Base-by-base conservation (phyloP, 23 tunicate genomes). In the Trididemnum clinides region DNA sequence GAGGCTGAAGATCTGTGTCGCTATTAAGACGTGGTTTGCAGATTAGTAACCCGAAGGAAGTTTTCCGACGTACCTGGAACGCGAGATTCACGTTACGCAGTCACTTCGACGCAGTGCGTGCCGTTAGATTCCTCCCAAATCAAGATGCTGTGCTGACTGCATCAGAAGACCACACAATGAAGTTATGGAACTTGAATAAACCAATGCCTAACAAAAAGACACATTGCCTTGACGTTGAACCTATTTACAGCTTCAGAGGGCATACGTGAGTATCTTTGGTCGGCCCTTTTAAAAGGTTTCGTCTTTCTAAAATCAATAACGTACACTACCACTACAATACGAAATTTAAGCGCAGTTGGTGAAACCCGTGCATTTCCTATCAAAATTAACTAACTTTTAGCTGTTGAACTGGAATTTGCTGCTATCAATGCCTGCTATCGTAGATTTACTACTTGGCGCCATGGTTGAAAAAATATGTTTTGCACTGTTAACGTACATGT, bases 171-270 rank as follows among this genome's bases (percentile, higher is more conserved):
- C 81, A 91, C 74, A 87, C 95, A 15, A 29, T 96, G 78, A 96
- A 96, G 88, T 75, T 96, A 62, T 96, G 99, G 99, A 96, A 96
- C 81, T 62, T 96, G 69, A 96, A 86, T 64, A 96, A 96, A 74
- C 91, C 96, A 0, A 72, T 88, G 23, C 85, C 99, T 15, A 85
- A 90, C 80, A 91, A 91, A 75, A 96, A 88, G 88, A 77, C 90
- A 0, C 91, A 84, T 50, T 44, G 88, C 20, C 82, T 84, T 0
- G 99, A 96, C 62, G 90, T 96, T 21, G 99, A 96, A 62, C 99
- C 99, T 15, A 91, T 96, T 5, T 93, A 93, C 75, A 82, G 98
- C 78, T 93, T 93, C 84, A 80, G 98, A 31, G 98, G 98, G 80
- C 98, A 93, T 78, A 65, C 84, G 98, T 88, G 73, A 59, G 92